Percentiles rank a stretch among this genome's conserved stretches.
Conservation (phyloP, 2,113 vertebrate genomes). For the Lota lota region DNA sequence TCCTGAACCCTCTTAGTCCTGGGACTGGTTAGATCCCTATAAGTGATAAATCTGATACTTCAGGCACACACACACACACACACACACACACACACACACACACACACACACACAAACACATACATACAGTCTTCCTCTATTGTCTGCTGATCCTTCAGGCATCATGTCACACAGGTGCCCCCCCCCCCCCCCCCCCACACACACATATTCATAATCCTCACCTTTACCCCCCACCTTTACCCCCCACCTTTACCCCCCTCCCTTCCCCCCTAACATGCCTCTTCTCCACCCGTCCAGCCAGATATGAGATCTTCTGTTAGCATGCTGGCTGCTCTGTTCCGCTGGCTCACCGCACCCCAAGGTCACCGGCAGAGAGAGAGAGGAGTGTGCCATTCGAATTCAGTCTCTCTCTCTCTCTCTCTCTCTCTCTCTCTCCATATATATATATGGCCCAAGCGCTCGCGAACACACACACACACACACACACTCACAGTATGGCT, state of each 20-base stretch:
- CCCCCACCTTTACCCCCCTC: too few relatives aligned
- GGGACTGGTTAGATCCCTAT: neutral
- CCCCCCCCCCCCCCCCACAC: neutral
- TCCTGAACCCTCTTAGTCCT: neutral
- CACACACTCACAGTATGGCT: too few relatives aligned
- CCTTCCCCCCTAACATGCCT: too few relatives aligned
- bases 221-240: too few relatives aligned
- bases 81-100: neutral
- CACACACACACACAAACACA: neutral
- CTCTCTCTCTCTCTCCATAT: neutral
- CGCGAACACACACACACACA: too few relatives aligned
- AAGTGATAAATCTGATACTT: neutral
- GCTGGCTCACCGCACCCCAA: neutral
- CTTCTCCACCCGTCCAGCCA: neutral
- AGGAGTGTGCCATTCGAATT: slow-evolving; percentile 68
- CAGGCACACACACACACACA: neutral
- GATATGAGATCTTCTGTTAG: neutral
- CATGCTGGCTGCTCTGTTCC: neutral
- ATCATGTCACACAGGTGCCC: neutral
- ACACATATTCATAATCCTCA: too few relatives aligned
- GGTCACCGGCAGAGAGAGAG: neutral
- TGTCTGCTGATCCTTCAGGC: neutral
- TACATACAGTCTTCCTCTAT: neutral
- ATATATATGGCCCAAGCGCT: neutral
- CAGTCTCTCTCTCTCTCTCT: slow-evolving; percentile 61